A percentile compares a stretch with the other conserved stretches of the same genome.
These are phyloP conservation scores for Mythimna impura DNA, from an alignment of 2,888 invertebrate species.

Conservation along the genomic window DNA sequence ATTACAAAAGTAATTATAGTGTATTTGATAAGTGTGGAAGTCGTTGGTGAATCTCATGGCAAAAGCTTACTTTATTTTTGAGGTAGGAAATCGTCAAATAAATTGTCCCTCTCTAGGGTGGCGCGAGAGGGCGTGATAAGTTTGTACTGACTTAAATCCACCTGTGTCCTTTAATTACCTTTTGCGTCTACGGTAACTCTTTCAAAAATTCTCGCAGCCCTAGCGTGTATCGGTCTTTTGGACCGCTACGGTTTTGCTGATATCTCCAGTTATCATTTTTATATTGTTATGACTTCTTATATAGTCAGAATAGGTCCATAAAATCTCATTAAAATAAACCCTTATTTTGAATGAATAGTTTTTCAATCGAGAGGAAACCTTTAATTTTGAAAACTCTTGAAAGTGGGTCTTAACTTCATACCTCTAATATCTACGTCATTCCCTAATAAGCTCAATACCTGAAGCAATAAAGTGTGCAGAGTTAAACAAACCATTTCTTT, in stretches of 20 bases:
- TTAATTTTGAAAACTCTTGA: background rate
- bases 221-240: too few species aligned
- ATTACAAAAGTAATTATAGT: background rate
- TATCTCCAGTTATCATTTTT: background rate
- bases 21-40: background rate
- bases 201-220: too few species aligned
- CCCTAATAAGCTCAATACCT: background rate
- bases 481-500: background rate
- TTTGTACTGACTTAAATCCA: too few species aligned
- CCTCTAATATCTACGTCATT: background rate
- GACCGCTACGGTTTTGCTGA: too few species aligned
- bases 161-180: too few species aligned
- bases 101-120: too few species aligned
- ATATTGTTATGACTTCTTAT: background rate
- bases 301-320: background rate
- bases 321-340: background rate
- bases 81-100: too few species aligned
- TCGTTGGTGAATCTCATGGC: background rate
- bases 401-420: background rate
- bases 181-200: too few species aligned
- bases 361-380: background rate
- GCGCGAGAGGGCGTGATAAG: too few species aligned
- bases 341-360: background rate
- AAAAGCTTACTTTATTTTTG: background rate
- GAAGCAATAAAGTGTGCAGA: background rate